A percentile compares a stretch with the other conserved stretches of the same genome.
These are phyloP conservation scores for human (Homo sapiens) DNA, from an alignment of 2,113 vertebrate genomes.

Conservation along the genomic window DNA sequence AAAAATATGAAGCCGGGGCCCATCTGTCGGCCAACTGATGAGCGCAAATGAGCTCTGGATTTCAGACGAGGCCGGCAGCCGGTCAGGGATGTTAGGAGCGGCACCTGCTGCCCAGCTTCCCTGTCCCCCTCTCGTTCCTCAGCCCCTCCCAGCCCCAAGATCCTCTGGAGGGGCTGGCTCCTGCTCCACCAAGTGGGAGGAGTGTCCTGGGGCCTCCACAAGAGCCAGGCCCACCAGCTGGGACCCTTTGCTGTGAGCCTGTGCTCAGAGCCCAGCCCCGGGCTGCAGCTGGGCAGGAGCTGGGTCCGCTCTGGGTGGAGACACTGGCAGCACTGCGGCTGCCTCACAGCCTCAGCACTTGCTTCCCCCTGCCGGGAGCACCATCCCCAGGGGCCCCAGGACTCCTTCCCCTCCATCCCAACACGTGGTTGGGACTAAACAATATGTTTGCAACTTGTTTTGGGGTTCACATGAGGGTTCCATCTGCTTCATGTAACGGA, in stretches of 20 bases:
- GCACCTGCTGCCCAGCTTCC: constrained; percentile 82
- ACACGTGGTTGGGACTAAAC: neutral
- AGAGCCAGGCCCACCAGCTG: neutral
- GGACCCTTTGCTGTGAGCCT: neutral
- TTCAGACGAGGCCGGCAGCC: constrained; percentile 79
- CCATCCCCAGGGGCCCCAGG: neutral
- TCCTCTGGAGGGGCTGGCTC: neutral
- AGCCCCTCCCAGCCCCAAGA: neutral
- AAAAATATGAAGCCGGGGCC: constrained; percentile 79
- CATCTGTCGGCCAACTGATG: constrained; percentile 85
- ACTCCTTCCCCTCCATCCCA: neutral
- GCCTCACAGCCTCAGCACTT: neutral
- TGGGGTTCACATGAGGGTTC: neutral
- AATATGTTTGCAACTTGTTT: neutral
- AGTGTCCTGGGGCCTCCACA: neutral
- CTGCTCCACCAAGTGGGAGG: neutral
- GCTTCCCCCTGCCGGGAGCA: neutral
- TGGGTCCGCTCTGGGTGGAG: neutral
- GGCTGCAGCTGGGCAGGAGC: neutral
- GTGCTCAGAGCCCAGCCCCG: neutral
- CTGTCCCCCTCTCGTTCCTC: constrained; percentile 5
- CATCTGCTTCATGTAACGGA: too few species aligned
- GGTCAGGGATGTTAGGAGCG: constrained; percentile 77
- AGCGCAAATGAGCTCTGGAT: constrained; percentile 82
- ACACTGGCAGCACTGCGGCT: fast-evolving